Base-by-base conservation (phyloP, 2,113 vertebrate species). In the Dascyllus trimaculatus region DNA sequence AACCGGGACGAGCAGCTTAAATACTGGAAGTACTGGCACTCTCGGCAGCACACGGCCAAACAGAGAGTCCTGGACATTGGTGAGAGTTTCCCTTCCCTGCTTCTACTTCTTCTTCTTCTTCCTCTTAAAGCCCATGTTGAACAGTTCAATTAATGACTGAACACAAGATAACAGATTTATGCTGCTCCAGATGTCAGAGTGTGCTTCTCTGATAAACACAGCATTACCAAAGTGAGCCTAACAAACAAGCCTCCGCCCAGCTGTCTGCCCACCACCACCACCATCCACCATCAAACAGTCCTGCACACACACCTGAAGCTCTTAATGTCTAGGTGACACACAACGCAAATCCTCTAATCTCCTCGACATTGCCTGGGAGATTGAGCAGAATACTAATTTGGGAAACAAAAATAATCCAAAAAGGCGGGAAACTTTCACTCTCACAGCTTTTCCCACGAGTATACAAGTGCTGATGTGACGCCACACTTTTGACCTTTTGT, bases 21-120 rank as follows among this genome's bases (percentile, higher is more conserved):
- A 25, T 98, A 98, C 84, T 99, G 98, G 98, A 99, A 99, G 84
- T 99, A 99, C 89, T 99, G 98, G 98, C 98, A 99, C 91, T 96
- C 95, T 0, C 94, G 98, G 46, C 98, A 99, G 87, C 98, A 99
- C 82, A 99, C 98, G 0, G 98, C 98, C 25, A 99, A 99, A 78
- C 98, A 99, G 90, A 95, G 98, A 79, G 98, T 99, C 85, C 95
- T 99, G 0, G 98, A 99, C 87, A 99, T 99, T 1, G 98, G 98
- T 99, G 82, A 95, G 96, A 58, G 49, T 13, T 18, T 53, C 21
- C 4, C 17, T 18, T 26, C n/a, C 1, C 24, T 3, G 21, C 38
- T 56, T 38, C 35, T 0, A 26, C 32, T 22, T 59, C 10, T 9
- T 45, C 38, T 51, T 70, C 67, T n/a, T 45, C 15, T 24, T 43